Base-by-base conservation (phyloP, 1,140 invertebrate species). In the Triops cancriformis region DNA sequence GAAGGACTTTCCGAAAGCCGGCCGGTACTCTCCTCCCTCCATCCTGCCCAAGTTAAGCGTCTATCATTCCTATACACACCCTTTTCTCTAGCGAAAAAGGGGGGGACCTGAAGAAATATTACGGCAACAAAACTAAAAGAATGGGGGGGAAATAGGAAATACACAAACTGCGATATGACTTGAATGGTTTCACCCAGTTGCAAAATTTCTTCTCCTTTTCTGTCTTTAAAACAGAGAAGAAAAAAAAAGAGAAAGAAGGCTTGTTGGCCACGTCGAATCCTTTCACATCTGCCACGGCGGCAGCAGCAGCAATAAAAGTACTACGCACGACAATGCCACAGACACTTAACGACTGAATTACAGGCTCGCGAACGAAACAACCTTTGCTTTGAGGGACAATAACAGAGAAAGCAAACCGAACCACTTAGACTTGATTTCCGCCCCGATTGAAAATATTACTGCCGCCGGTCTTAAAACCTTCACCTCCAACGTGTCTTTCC, bases 281-380 rank as follows among this genome's bases (percentile, higher is more conserved):
- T 23, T 64, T 64, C 51, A 2, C 51, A 64, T 64, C 51, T 64
- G 14, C 51, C 6, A 23, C 51, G 23, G n/a, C 51, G 23, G 51
- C 51, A 64, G 51, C 51, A 64, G n/a, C 51, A 64, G 51, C n/a
- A 64, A 23, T 23, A 23, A 64, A n/a, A 64, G 23, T n/a, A 64
- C 51, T 64, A 64, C 51, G 51, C 51, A 64, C n/a, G n/a, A 64
- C 51, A 64, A 64, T 64, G 51, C 3, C 51, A 64, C n/a, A 64
- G n/a, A 64, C 23, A 23, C 51, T 64, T 64, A 37, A 64, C 51
- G 51, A 23, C 23, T 64, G 51, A 23, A 14, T 64, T 64, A 64
- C 51, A 64, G 23, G 51, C 51, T 64, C 14, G 51, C 51, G 51
- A 64, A 64, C 23, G 51, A 64, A 64, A 64, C n/a, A 64, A 23